Conservation (phyloP, 2,888 invertebrate genomes). For the Callimorpha dominula region DNA sequence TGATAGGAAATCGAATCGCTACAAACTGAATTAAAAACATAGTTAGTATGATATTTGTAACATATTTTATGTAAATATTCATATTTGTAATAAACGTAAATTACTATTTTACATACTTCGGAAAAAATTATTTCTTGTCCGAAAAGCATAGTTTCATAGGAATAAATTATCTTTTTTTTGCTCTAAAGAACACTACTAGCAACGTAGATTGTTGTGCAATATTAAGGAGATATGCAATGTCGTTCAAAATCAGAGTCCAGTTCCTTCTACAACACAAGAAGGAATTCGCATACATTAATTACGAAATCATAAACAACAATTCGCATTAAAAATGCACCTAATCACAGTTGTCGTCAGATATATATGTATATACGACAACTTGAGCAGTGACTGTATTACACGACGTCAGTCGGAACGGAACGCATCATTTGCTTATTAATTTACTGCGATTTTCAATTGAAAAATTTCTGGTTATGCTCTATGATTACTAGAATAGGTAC, state of each 20-base stretch:
- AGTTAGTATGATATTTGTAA: neutral
- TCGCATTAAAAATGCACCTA: neutral
- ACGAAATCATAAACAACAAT: too few species aligned
- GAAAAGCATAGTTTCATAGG: too few species aligned
- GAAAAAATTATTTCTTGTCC: too few species aligned
- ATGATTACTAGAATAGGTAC: neutral
- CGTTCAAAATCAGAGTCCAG: too few species aligned
- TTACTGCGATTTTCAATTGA: neutral
- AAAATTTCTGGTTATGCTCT: neutral
- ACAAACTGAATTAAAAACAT: neutral
- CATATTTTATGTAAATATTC: neutral
- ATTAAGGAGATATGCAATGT: too few species aligned
- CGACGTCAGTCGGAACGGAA: neutral
- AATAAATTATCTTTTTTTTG: too few species aligned
- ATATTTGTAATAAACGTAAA: too few species aligned
- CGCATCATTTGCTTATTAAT: neutral
- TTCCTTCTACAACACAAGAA: too few species aligned
- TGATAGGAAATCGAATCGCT: slow-evolving; percentile 3
- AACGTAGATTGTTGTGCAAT: too few species aligned
- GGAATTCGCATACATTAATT: too few species aligned
- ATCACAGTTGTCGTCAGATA: neutral
- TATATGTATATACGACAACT: neutral
- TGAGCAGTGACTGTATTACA: neutral
- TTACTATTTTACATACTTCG: too few species aligned
- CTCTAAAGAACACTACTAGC: too few species aligned